Base-by-base conservation (phyloP, 2,797 vertebrate genomes). In the Sebastes cheni region DNA sequence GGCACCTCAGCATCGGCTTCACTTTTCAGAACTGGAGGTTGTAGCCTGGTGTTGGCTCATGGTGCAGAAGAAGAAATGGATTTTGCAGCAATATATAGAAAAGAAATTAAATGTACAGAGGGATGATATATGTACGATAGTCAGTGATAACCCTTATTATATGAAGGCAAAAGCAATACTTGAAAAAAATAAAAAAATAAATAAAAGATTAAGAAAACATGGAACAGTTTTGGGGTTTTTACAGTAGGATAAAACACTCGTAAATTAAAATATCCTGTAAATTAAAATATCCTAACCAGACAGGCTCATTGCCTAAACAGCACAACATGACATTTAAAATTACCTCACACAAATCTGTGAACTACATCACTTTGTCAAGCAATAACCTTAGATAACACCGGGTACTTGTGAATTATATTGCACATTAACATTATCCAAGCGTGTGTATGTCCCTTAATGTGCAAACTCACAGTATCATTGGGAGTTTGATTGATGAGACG, bases 401-500 rank as follows among this genome's bases (percentile, higher is more conserved):
- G 60, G 59, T 62, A 68, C 59, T 62, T 64, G 34, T 77, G 61
- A 88, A 82, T 76, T 67, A 56, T 30, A 50, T 11, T 30, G 56
- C 30, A 66, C 58, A 72, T 84, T 74, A 77, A 10, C 73, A 60
- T 71, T 36, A 70, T 58, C 64, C n/a, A 75, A 72, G 84, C 10
- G 54, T 76, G 74, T 81, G 59, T 61, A 52, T 71, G 56, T 64
- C 22, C 50, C 59, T 79, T 85, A 83, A 86, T 85, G 79, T 86
- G 72, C 32, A 75, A 72, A 69, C 68, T 78, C 74, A 61, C 73
- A 58, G 52, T 27, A 68, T 74, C 52, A 52, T 59, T 6, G 27
- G 27, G 58, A 5, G 13, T 70, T 73, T 93, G 90, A 93, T 89
- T 80, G 86, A 93, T 89, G 84, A 76, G 76, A 70, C 27, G 62